Percentiles rank a stretch among this genome's conserved stretches.
Conservation (phyloP, 92 coral and sea anemone genomes). For the Porites lobata region DNA sequence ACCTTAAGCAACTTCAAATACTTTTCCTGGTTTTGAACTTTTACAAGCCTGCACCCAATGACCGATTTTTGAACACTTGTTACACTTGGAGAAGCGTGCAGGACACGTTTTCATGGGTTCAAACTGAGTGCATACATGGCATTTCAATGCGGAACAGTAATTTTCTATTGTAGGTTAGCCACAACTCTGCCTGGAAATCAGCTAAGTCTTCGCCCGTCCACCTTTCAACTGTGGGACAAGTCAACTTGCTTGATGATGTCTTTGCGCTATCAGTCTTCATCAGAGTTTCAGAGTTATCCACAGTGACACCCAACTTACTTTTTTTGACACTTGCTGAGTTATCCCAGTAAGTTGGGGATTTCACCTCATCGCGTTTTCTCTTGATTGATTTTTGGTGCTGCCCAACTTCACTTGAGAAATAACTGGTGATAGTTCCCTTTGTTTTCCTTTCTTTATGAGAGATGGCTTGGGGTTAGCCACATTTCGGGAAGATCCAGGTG, state of each 20-base stretch:
- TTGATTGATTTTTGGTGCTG: not conserved
- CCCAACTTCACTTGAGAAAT: constrained; percentile 22
- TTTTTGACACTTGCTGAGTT: not conserved
- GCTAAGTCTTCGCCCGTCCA: not conserved
- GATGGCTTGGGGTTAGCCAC: not conserved
- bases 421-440: constrained; percentile 22
- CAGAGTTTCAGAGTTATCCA: not conserved
- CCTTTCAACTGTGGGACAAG: constrained; percentile 15
- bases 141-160: not conserved
- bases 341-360: not conserved
- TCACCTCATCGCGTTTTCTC: not conserved
- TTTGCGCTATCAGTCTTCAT: constrained; percentile 18
- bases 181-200: not conserved
- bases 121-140: not conserved
- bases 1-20: too few relatives aligned
- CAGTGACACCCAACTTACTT: not conserved
- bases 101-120: not conserved
- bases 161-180: not conserved
- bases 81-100: too few relatives aligned
- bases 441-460: not conserved
- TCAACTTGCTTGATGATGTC: constrained; percentile 14
- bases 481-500: not conserved
- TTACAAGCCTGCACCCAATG: too few relatives aligned
- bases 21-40: too few relatives aligned
- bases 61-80: too few relatives aligned